These are phyloP conservation scores for Hirtodrosophila histrioides DNA, from an alignment of 2,888 invertebrate genomes.

Conservation along the genomic window DNA sequence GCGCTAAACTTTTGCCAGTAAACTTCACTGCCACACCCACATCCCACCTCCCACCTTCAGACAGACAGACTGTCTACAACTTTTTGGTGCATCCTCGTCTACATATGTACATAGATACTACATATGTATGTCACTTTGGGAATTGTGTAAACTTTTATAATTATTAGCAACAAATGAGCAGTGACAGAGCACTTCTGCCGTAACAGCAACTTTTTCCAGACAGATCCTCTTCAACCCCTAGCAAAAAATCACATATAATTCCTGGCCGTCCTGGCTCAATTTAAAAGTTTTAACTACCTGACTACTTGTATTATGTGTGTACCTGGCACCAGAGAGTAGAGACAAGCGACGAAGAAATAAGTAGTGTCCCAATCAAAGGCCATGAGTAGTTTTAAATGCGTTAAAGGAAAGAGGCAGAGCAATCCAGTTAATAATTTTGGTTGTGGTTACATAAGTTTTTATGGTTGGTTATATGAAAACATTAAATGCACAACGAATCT, in stretches of 20 bases:
- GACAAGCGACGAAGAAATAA: constrained; percentile 41
- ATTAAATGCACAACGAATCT: too few species aligned
- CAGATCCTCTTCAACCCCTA: constrained; percentile 27
- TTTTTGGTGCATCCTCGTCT: constrained; percentile 27
- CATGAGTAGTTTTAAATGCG: constrained; percentile 35
- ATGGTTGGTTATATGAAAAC: too few species aligned
- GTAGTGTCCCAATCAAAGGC: constrained; percentile 56
- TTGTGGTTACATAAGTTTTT: too few species aligned
- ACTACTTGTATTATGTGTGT: constrained; percentile 24
- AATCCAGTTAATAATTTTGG: too few species aligned
- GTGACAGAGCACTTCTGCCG: constrained; percentile 73
- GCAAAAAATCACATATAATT: constrained; percentile 64
- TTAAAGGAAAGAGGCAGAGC: background rate
- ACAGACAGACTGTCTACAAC: constrained; percentile 45
- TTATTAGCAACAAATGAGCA: constrained; percentile 80
- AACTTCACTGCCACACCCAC: background rate
- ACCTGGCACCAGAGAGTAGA: constrained; percentile 15
- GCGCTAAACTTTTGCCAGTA: constrained; percentile 52
- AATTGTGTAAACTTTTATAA: constrained; percentile 76
- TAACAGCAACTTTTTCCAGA: constrained; percentile 57
- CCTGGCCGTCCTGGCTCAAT: constrained; percentile 62
- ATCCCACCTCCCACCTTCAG: constrained; percentile 3
- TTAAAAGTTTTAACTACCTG: constrained; percentile 80
- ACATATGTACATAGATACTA: constrained; percentile 1
- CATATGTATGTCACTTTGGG: constrained; percentile 58